phyloP scores from a whole-genome alignment of 2,888 invertebrate species.

The Apotomis capreana region DNA sequence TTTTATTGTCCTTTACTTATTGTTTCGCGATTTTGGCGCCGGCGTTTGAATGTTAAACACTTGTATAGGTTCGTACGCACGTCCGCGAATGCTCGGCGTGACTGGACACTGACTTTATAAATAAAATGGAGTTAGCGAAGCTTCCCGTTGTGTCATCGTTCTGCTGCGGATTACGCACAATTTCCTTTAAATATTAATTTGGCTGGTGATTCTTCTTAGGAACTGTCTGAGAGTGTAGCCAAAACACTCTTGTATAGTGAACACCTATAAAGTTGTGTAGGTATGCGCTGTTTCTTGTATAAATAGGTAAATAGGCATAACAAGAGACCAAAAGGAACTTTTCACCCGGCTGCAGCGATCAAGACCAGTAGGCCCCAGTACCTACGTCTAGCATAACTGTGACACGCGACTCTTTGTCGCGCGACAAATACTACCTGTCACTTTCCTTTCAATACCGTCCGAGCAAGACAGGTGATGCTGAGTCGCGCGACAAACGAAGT shows the following conservation, averaged over 20 bases:
- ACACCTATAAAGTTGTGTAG: neutral
- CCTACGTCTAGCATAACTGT: no score
- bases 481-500: no score
- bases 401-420: no score
- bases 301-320: no score
- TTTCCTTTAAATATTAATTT: constrained; percentile 37
- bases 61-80: constrained; percentile 51
- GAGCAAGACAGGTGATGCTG: no score
- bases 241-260: constrained; percentile 1
- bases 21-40: constrained; percentile 55
- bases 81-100: constrained; percentile 64
- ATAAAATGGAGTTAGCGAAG: constrained; percentile 63
- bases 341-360: no score
- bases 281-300: neutral
- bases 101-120: constrained; percentile 79
- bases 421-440: no score
- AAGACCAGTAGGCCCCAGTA: no score
- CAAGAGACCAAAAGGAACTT: no score
- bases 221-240: constrained; percentile 22
- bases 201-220: constrained; percentile 15
- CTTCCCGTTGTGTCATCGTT: constrained; percentile 71
- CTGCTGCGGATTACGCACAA: constrained; percentile 45
- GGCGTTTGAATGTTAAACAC: constrained; percentile 57
- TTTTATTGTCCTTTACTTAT: constrained; percentile 24
- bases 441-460: no score